phyloP scores from a whole-genome alignment of 2,888 invertebrate genomes.

The Lymantria dispar region DNA sequence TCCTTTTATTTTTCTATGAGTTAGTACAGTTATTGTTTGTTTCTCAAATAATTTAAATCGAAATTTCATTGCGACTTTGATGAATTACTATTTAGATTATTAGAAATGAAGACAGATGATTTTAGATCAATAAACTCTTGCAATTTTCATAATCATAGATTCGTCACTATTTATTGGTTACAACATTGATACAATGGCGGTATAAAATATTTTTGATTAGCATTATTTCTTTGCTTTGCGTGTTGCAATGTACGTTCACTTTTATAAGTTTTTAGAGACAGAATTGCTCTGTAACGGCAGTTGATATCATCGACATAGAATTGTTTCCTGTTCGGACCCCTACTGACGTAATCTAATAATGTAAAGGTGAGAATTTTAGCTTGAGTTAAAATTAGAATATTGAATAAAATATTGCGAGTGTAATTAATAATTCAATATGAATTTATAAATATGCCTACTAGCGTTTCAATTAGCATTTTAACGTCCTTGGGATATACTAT shows the following conservation, averaged over 20 bases:
- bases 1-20: too few relatives aligned
- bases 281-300: background rate
- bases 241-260: conserved; percentile 17
- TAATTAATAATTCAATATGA: too few relatives aligned
- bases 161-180: background rate
- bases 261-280: conserved; percentile 15
- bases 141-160: background rate
- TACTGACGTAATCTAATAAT: conserved; percentile 27
- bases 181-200: background rate
- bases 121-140: background rate
- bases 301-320: conserved; percentile 2
- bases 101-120: too few relatives aligned
- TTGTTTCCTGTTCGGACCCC: conserved; percentile 24
- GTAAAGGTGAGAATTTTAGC: conserved; percentile 11
- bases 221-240: conserved; percentile 14
- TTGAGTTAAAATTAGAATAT: background rate
- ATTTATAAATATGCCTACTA: too few relatives aligned
- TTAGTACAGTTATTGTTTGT: too few relatives aligned
- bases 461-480: too few relatives aligned
- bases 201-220: conserved; percentile 5
- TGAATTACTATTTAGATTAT: too few relatives aligned
- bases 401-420: background rate
- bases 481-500: too few relatives aligned
- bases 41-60: too few relatives aligned
- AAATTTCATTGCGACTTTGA: too few relatives aligned